A percentile compares a stretch with the other conserved stretches of the same genome.
Evolutionary conservation across 2,888 invertebrate species (phyloP).

Genomic region (Drosophila planitibia): DNA sequence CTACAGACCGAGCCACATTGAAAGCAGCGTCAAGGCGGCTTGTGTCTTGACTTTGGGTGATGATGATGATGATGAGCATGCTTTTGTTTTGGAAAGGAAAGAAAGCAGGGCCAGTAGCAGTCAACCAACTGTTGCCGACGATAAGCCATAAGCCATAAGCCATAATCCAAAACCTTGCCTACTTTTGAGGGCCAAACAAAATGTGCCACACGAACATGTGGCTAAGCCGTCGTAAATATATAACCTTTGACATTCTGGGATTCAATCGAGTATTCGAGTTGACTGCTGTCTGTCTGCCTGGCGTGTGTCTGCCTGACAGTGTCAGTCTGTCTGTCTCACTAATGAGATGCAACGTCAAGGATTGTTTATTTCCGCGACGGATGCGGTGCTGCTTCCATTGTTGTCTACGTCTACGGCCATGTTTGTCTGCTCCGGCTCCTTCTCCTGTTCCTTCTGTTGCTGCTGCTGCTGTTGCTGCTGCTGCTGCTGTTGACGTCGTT

Average conservation of each 20-base stretch:
- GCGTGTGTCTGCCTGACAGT: slow-evolving; percentile 4
- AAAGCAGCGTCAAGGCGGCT: slow-evolving; percentile 41
- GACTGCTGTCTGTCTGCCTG: slow-evolving; percentile 4
- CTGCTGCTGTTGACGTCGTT: slow-evolving; percentile 16
- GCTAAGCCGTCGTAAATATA: slow-evolving; percentile 2
- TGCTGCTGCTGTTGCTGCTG: background rate
- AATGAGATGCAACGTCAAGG: slow-evolving; percentile 78
- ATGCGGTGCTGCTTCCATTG: slow-evolving; percentile 58
- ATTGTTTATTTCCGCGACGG: slow-evolving; percentile 77
- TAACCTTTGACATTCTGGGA: slow-evolving; percentile 53
- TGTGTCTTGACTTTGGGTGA: slow-evolving; percentile 35
- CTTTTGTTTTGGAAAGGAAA: slow-evolving; percentile 29
- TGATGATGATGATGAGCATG: slow-evolving; percentile 21
- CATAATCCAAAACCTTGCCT: slow-evolving; percentile 48
- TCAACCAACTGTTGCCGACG: slow-evolving; percentile 55
- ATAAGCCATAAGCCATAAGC: slow-evolving; percentile 14
- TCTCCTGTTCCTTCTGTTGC: slow-evolving; percentile 1
- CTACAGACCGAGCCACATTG: slow-evolving; percentile 6
- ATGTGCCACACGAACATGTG: slow-evolving; percentile 14
- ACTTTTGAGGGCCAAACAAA: slow-evolving; percentile 45
- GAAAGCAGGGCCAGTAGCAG: slow-evolving; percentile 35
- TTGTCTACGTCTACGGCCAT: slow-evolving; percentile 59
- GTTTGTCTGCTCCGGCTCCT: slow-evolving; percentile 24
- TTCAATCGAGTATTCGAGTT: slow-evolving; percentile 38
- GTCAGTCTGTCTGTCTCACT: slow-evolving; percentile 35